Base-by-base conservation (phyloP, 2,113 vertebrate genomes). In the Anarhynchus alexandrinus region DNA sequence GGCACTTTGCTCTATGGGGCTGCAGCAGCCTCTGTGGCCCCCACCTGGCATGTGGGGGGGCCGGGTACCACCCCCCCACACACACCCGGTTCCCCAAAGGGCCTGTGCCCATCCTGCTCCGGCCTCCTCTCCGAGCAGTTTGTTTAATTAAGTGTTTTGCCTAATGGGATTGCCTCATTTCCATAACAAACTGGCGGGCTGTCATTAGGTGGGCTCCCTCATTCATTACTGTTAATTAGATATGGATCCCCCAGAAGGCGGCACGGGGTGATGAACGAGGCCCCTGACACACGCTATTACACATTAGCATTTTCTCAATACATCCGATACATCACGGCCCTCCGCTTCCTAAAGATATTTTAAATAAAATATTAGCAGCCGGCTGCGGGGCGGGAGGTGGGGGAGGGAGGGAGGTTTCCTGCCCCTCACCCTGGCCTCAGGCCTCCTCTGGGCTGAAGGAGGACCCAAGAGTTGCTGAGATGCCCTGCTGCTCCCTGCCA, bases 191-290 rank as follows among this genome's bases (percentile, higher is more conserved):
- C 97, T 97, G 96, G 96, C 88, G 84, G 94, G 95, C 97, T 98
- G 97, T 97, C 96, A 94, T 96, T 96, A 97, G 97, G 88, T 96
- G 96, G 96, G 97, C 96, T 95, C 92, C 93, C 97, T 98, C 97
- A 98, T 98, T 98, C 97, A 97, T 98, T 98, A 98, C 96, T 96
- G 97, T 98, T 98, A 98, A 98, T 98, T 98, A 98, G 98, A 98
- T 98, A 98, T 98, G 98, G 98, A 98, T 98, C 98, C 97, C 96
- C 96, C 95, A 97, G 97, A 98, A 98, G 97, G 97, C 95, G 77
- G 95, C 27, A 20, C 43, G 42, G 96, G 97, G 97, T 98, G 98
- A 98, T 98, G 97, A 98, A 98, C 98, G 97, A 97, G 97, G 94
- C 98, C 97, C 98, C 95, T 97, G 98, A 98, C 98, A 97, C 97